Evolutionary conservation across 2,113 vertebrate genomes (phyloP), one percentile per base, ranked within the genome.

Genomic region (Syrmaticus mikado): DNA sequence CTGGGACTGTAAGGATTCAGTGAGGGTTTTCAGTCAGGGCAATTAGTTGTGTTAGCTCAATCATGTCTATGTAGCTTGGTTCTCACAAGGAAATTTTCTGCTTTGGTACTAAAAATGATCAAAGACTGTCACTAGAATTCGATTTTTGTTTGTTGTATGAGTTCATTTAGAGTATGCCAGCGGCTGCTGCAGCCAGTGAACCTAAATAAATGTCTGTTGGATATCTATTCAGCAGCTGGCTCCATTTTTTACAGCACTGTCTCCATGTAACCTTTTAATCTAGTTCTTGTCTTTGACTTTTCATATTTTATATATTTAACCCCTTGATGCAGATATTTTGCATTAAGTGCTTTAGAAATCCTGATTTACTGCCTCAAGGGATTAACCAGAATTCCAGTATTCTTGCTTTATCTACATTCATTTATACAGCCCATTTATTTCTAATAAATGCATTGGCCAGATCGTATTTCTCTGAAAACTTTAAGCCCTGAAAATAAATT

Each of bases 241-340:
- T 82, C 85, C 72, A 58, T 7, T 65, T 93, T 92, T 93, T 85
- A 80, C 91, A 93, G 70, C 50, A 73, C 36, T 1, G 0, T 77
- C 60, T 92, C 50, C 9, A 7, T 40, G 72, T 89, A 88, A 79
- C 89, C 87, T 95, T 94, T 66, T 95, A 92, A 92, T 97, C 92
- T 94, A 79, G 32, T 77, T 95, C 94, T 93, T 95, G 83, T 95
- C 96, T 94, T 85, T 91, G 80, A 67, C 79, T 90, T 92, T 94
- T 93, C 79, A 57, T 92, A 95, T 43, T 85, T 89, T 90, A 95
- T 95, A 82, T 88, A 89, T 97, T 94, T 96, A 95, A 92, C 77
- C 91, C 88, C 94, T 93, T 91, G 82, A 91, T 96, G 93, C 90
- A 97, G 93, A 93, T 93, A 95, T 88, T 95, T 95, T 94, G 60